A percentile compares a stretch with the other conserved stretches of the same genome.
These are phyloP conservation scores for Philaenus spumarius DNA, from an alignment of 1,140 invertebrate species.

Conservation along the genomic window DNA sequence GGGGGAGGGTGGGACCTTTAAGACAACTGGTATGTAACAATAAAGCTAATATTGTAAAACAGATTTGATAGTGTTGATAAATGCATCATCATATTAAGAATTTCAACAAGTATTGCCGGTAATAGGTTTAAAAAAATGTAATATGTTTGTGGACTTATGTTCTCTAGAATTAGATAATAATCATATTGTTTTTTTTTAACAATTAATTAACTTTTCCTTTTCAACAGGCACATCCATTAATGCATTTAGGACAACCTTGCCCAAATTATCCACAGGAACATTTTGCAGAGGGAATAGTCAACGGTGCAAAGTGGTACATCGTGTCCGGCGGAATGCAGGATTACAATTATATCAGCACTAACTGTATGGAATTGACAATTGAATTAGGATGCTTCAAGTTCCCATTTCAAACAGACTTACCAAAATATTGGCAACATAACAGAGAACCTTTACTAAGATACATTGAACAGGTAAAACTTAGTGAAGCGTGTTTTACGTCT, in stretches of 20 bases:
- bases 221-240: conserved; percentile 64
- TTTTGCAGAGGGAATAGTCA: conserved; percentile 81
- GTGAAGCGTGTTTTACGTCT: too few species aligned
- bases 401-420: conserved; percentile 64
- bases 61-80: too few species aligned
- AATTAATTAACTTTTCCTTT: conserved; percentile 12
- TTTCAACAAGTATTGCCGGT: too few species aligned
- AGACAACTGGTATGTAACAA: too few species aligned
- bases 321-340: conserved; percentile 96
- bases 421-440: conserved; percentile 84
- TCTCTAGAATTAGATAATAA: too few species aligned
- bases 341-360: conserved; percentile 91
- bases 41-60: too few species aligned
- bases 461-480: conserved; percentile 76
- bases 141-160: not conserved
- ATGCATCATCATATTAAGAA: too few species aligned
- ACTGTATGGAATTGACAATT: conserved; percentile 90
- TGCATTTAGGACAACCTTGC: conserved; percentile 73
- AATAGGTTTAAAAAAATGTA: not conserved
- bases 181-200: not conserved
- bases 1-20: too few species aligned
- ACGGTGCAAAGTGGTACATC: conserved; percentile 88
- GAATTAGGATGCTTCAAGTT: conserved; percentile 94
- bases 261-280: conserved; percentile 53
- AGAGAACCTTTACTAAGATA: conserved; percentile 73